Evolutionary conservation across 2,888 invertebrate species (phyloP).

Genomic region (Ceriagrion tenellum): DNA sequence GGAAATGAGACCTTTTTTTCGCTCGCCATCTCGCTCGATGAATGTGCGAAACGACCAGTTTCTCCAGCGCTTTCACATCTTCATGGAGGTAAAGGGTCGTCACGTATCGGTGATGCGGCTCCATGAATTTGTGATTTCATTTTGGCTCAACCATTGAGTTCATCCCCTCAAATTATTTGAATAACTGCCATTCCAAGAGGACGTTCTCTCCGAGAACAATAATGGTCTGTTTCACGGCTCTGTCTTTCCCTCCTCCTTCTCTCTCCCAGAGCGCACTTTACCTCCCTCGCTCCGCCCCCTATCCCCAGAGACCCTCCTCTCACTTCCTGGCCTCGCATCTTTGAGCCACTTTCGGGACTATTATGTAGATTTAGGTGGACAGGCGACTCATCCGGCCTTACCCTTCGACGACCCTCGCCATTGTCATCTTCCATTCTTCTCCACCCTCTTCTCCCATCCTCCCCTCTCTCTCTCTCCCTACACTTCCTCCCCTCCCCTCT

Average conservation of each 20-base stretch:
- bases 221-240: background rate
- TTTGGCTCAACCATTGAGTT: background rate
- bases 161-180: conserved; percentile 3
- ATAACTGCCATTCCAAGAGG: background rate
- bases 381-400: background rate
- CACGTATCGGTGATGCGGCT: background rate
- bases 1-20: no score
- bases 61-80: no score
- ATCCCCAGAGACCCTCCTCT: background rate
- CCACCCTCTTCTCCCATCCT: background rate
- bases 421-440: background rate
- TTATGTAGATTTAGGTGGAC: conserved; percentile 6
- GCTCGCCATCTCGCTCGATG: no score
- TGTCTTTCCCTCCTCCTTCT: background rate
- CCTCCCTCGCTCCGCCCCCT: background rate
- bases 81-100: background rate
- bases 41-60: no score
- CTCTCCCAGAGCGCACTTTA: background rate
- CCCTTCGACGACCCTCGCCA: background rate
- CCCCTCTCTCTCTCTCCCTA: no score
- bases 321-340: background rate
- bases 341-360: background rate
- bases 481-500: background rate
- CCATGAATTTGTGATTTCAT: background rate
- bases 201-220: conserved; percentile 10